Conservation (phyloP, 2,888 invertebrate genomes). For the Pristionchus maxplancki region DNA sequence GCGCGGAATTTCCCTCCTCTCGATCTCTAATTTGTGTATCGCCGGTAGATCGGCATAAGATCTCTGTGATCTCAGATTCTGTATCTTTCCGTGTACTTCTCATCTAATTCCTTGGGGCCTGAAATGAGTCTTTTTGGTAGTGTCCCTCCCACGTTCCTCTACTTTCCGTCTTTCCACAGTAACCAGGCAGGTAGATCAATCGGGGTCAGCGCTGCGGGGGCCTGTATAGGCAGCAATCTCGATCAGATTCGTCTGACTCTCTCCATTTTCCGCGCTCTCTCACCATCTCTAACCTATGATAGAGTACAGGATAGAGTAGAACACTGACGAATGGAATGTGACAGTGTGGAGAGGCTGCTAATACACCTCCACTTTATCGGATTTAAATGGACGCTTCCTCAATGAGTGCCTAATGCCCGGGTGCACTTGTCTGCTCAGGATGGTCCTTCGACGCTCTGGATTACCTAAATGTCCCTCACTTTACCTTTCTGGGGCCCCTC, state of each 20-base stretch:
- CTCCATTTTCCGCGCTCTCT: neutral
- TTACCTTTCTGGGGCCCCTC: neutral
- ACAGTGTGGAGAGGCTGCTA: conserved; percentile 28
- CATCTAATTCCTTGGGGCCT: no score
- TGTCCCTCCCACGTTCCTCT: neutral
- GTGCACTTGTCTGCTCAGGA: neutral
- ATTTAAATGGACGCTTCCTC: conserved; percentile 32
- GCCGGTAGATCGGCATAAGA: neutral
- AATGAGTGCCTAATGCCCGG: neutral
- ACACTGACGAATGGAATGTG: conserved; percentile 22
- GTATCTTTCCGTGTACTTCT: no score
- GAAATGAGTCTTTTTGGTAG: no score
- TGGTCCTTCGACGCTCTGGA: no score
- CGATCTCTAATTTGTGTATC: neutral
- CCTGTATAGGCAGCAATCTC: neutral
- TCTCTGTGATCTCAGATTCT: no score
- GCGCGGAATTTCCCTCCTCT: neutral
- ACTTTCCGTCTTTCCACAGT: neutral
- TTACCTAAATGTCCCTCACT: neutral
- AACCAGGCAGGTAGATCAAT: conserved; percentile 29
- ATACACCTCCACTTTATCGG: neutral
- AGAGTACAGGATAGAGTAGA: neutral
- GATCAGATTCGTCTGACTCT: neutral
- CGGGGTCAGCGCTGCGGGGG: conserved; percentile 32
- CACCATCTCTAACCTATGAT: neutral